These are phyloP conservation scores for Lathamus discolor DNA, from an alignment of 2,113 vertebrate genomes.

Conservation along the genomic window DNA sequence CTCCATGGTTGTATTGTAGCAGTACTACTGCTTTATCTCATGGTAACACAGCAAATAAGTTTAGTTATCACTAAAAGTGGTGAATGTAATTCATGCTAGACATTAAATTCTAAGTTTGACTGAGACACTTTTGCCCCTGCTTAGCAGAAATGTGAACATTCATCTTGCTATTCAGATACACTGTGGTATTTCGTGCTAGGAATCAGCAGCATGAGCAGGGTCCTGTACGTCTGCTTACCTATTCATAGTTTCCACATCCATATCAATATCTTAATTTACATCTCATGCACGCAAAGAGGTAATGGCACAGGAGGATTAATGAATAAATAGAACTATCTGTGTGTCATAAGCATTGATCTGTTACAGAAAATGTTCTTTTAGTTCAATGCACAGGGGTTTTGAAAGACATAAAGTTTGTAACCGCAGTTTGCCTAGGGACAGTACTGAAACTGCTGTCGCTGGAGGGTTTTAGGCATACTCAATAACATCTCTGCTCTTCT, in stretches of 20 bases:
- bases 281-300: background rate
- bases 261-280: background rate
- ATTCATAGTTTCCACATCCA: background rate
- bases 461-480: background rate
- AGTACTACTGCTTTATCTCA: background rate
- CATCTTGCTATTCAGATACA: background rate
- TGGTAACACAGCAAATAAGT: background rate
- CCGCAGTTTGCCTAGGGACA: background rate
- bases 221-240: background rate
- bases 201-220: background rate
- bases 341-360: background rate
- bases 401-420: background rate
- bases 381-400: background rate
- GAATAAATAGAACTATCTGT: background rate
- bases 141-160: background rate
- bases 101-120: background rate
- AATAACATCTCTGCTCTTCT: background rate
- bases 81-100: background rate
- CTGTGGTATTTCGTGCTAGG: background rate
- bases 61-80: background rate
- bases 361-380: background rate
- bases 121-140: background rate
- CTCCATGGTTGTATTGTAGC: background rate
- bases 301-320: background rate
- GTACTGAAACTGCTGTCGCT: background rate